Percentiles rank a stretch among this genome's conserved stretches.
Conservation (phyloP, 2,888 invertebrate genomes). For the Cryptophagus acutangulus region DNA sequence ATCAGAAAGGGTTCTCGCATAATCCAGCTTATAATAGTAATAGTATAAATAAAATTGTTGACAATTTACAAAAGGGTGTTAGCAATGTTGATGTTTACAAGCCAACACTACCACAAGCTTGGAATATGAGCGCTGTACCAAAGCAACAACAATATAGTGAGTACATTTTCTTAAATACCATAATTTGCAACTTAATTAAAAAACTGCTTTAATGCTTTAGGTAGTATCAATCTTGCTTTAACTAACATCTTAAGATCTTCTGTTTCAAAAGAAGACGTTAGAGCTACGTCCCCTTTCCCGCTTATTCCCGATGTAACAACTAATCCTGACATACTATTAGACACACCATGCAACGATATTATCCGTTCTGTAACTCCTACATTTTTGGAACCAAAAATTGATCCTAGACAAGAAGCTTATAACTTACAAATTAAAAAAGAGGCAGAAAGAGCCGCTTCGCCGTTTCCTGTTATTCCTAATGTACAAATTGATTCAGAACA, state of each 20-base stretch:
- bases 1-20: slow-evolving; percentile 36
- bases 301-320: slow-evolving; percentile 34
- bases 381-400: slow-evolving; percentile 24
- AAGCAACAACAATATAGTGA: slow-evolving; percentile 43
- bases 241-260: slow-evolving; percentile 31
- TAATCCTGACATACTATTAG: slow-evolving; percentile 26
- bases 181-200: slow-evolving; percentile 4
- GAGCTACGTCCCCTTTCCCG: slow-evolving; percentile 35
- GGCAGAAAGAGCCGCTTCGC: slow-evolving; percentile 27
- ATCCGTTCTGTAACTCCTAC: slow-evolving; percentile 27
- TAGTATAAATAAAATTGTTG: slow-evolving; percentile 46
- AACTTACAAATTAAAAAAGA: slow-evolving; percentile 14
- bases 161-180: slow-evolving; percentile 17
- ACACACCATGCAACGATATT: slow-evolving; percentile 13
- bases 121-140: slow-evolving; percentile 41
- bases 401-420: slow-evolving; percentile 21
- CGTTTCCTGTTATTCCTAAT: slow-evolving; percentile 37
- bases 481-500: slow-evolving; percentile 29
- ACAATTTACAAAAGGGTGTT: slow-evolving; percentile 44
- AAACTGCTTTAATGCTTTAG: slow-evolving; percentile 21
- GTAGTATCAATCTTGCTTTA: slow-evolving; percentile 37
- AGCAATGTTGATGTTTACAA: slow-evolving; percentile 48
- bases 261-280: slow-evolving; percentile 20
- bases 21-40: slow-evolving; percentile 46
- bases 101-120: slow-evolving; percentile 50